Percentiles rank a stretch among this genome's conserved stretches.
phyloP scores from a whole-genome alignment of 2,113 vertebrate species.

The Fulmarus glacialis region DNA sequence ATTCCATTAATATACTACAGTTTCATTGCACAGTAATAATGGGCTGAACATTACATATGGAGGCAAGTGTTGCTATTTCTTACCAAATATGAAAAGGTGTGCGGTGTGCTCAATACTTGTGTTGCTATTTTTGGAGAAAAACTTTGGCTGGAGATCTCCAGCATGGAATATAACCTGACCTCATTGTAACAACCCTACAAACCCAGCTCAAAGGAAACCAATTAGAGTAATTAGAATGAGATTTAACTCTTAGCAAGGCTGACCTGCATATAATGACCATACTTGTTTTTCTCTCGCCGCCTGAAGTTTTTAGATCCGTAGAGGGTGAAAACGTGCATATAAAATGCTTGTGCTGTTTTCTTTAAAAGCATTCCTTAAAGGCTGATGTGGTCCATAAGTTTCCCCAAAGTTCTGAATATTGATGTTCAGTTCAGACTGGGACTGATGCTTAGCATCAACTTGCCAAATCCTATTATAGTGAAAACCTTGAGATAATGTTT shows the following conservation, averaged over 20 bases:
- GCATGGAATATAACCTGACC: background rate
- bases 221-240: background rate
- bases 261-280: background rate
- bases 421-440: background rate
- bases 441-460: background rate
- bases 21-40: background rate
- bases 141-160: background rate
- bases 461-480: background rate
- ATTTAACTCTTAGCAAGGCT: background rate
- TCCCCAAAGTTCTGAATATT: background rate
- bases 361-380: background rate
- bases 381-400: background rate
- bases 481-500: slow-evolving; percentile 13
- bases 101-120: background rate
- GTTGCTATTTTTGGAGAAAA: background rate
- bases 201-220: background rate
- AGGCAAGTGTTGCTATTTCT: background rate
- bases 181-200: background rate
- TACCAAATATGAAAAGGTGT: background rate
- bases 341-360: background rate
- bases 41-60: background rate
- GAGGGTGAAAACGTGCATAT: background rate
- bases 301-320: background rate
- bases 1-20: slow-evolving; percentile 26
- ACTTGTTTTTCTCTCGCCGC: background rate